Conservation (phyloP, 2,888 invertebrate genomes). For the Hirtodrosophila confusa region DNA sequence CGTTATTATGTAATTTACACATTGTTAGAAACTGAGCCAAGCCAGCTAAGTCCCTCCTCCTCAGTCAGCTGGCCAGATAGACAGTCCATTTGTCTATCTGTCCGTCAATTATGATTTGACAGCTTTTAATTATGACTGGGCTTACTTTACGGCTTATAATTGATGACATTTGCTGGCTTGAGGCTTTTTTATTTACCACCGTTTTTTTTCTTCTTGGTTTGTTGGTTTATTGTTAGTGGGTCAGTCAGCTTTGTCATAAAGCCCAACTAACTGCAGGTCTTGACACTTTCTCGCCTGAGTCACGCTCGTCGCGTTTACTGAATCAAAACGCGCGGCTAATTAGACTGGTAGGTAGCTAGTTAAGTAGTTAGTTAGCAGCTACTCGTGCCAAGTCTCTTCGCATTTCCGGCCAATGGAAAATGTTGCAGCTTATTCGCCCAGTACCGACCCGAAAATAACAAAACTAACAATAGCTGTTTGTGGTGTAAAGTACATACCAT, state of each 20-base stretch:
- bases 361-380: slow-evolving; percentile 10
- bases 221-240: slow-evolving; percentile 29
- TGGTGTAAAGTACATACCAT: slow-evolving; percentile 5
- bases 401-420: slow-evolving; percentile 15
- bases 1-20: slow-evolving; percentile 71
- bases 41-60: background rate
- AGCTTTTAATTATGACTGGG: slow-evolving; percentile 67
- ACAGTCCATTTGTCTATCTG: slow-evolving; percentile 4
- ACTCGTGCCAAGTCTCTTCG: slow-evolving; percentile 24
- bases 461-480: background rate
- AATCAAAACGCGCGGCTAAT: slow-evolving; percentile 37
- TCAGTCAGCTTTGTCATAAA: slow-evolving; percentile 31
- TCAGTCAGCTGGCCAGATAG: no score
- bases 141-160: slow-evolving; percentile 54
- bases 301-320: slow-evolving; percentile 47
- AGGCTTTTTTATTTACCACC: slow-evolving; percentile 20
- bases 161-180: slow-evolving; percentile 60
- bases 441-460: background rate
- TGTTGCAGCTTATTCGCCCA: no score
- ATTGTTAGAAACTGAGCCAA: slow-evolving; percentile 60
- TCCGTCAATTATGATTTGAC: slow-evolving; percentile 72
- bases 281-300: slow-evolving; percentile 69
- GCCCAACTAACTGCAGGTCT: slow-evolving; percentile 36
- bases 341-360: slow-evolving; percentile 17
- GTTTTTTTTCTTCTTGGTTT: slow-evolving; percentile 17